Evolutionary conservation across 1,140 invertebrate genomes (phyloP).

Genomic region (Sinonovacula constricta): DNA sequence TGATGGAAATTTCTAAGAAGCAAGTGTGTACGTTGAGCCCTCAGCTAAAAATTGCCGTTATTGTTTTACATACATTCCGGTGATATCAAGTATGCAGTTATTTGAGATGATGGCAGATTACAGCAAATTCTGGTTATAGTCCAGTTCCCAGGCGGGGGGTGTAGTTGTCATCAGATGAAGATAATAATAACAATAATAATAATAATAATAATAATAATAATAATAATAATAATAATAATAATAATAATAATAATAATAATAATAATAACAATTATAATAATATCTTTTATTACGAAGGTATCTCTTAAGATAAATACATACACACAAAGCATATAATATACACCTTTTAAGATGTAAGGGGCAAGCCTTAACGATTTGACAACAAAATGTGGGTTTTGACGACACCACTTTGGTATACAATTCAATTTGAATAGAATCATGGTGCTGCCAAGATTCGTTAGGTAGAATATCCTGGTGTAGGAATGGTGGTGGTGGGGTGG

Average conservation of each 20-base stretch:
- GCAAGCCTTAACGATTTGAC: slow-evolving; percentile 24
- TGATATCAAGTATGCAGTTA: too few species aligned
- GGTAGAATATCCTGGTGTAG: slow-evolving; percentile 18
- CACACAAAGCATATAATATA: not conserved
- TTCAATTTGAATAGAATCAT: slow-evolving; percentile 51
- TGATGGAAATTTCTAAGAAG: not conserved
- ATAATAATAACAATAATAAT: slow-evolving; percentile 27
- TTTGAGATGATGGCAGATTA: slow-evolving; percentile 20
- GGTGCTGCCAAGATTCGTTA: slow-evolving; percentile 38
- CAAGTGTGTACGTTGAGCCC: not conserved
- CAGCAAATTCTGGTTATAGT: not conserved
- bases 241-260: slow-evolving; percentile 35
- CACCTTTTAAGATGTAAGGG: slow-evolving; percentile 7
- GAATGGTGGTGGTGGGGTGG: too few species aligned
- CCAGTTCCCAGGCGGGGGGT: slow-evolving; percentile 40
- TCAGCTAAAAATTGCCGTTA: not conserved
- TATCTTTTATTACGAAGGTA: slow-evolving; percentile 15
- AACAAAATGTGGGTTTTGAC: slow-evolving; percentile 50
- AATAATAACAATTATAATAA: slow-evolving; percentile 35
- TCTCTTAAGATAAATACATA: slow-evolving; percentile 25
- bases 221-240: slow-evolving; percentile 13
- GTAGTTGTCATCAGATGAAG: slow-evolving; percentile 38
- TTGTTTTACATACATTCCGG: too few species aligned
- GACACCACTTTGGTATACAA: slow-evolving; percentile 36
- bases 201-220: slow-evolving; percentile 32